Base-by-base conservation (phyloP, 2,888 invertebrate genomes). In the Drosophila demipolita region DNA sequence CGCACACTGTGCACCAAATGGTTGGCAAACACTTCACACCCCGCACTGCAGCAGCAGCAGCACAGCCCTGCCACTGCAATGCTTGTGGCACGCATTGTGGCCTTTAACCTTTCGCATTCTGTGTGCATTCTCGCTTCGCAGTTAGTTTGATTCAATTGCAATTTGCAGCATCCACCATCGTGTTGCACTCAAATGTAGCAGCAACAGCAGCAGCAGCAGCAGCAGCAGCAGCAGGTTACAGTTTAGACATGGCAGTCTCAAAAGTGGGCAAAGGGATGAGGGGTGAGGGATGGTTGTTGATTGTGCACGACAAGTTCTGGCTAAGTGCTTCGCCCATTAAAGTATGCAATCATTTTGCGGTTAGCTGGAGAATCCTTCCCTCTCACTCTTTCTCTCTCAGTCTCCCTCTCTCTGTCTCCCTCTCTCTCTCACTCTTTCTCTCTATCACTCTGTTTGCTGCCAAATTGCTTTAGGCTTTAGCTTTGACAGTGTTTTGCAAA, bases 321-420 rank as follows among this genome's bases (percentile, higher is more conserved):
- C 78, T 88, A 87, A 87, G 87, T 88, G 88, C 89, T 78, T 70
- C 65, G 80, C 86, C 88, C 86, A 87, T 88, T 87, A 86, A 87
- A 88, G 87, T 86, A 82, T 88, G 87, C 88, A 87, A 87, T 87
- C 88, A 78, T 88, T 87, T 87, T 80, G 83, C 70, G 80, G 80
- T 78, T 78, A 74, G 67, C 68, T 3, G 32, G 32, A 40, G 68
- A 64, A 67, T 68, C 65, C 15, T n/a, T 38, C 1, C 6, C 45
- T 55, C 35, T 26, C 36, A 20, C 40, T 12, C 20, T 7, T 17
- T 8, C 4, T 8, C 49, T 58, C 4, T 29, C 6, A 6, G 12
- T 52, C n/a, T 6, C 26, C 11, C 12, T 59, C 17, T 26, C 20
- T 3, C 8, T 26, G 15, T 20, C 20, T 26, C 33, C 8, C 26